phyloP scores from a whole-genome alignment of 2,797 vertebrate species.

The Dermochelys coriacea region DNA sequence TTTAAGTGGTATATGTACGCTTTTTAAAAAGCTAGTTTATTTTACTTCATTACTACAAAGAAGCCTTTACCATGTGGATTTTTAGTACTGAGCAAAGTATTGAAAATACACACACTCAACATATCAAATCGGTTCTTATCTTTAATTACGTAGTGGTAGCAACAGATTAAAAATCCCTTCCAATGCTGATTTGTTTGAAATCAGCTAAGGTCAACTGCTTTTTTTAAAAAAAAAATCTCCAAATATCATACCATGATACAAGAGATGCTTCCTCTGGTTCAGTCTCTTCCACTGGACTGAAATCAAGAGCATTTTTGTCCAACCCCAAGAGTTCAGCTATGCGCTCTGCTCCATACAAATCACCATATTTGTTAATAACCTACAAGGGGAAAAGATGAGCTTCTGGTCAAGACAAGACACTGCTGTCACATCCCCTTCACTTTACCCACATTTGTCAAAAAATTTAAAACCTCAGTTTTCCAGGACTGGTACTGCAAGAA shows the following conservation, averaged over 20 bases:
- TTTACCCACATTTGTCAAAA: background rate
- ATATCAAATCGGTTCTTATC: background rate
- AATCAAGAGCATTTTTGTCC: slow-evolving; percentile 97
- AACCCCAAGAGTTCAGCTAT: slow-evolving; percentile 96
- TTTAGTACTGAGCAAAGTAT: background rate
- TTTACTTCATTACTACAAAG: background rate
- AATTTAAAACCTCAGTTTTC: background rate
- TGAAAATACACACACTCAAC: background rate
- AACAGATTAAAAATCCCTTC: background rate
- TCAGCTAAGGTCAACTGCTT: background rate
- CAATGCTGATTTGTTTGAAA: background rate
- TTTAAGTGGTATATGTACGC: background rate
- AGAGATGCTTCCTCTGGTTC: slow-evolving; percentile 93
- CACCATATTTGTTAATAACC: slow-evolving; percentile 99
- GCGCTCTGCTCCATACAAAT: slow-evolving; percentile 96
- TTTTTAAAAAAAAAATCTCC: background rate
- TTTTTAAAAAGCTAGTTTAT: background rate
- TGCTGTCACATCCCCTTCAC: background rate
- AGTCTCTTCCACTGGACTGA: slow-evolving; percentile 93
- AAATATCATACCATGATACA: slow-evolving; percentile 88
- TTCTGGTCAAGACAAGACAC: slow-evolving; percentile 10
- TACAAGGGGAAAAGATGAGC: slow-evolving; percentile 64
- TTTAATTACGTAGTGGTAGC: background rate
- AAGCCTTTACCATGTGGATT: background rate
- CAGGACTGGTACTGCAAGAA: slow-evolving; percentile 32